A percentile compares a stretch with the other conserved stretches of the same genome.
Conservation (phyloP, 2,797 vertebrate species). For the Danio aesculapii region DNA sequence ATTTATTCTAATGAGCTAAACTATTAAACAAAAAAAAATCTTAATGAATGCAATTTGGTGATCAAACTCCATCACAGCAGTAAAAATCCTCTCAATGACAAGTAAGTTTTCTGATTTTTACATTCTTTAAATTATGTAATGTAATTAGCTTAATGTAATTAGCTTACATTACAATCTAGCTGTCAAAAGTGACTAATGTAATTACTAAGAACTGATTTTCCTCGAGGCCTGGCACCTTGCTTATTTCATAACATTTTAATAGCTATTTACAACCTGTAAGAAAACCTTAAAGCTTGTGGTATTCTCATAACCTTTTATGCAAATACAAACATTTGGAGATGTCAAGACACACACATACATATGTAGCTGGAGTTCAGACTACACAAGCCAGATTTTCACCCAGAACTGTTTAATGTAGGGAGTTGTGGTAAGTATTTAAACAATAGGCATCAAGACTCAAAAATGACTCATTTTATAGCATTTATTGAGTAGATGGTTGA, state of each 20-base stretch:
- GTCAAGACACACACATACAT: neutral
- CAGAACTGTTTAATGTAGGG: too few species aligned
- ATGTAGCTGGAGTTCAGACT: too few species aligned
- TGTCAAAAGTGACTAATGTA: neutral
- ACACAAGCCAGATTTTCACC: too few species aligned
- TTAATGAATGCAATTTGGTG: neutral
- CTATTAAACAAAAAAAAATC: too few species aligned
- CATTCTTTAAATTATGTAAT: neutral
- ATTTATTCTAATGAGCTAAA: neutral
- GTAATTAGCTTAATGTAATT: neutral
- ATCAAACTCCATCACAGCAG: neutral
- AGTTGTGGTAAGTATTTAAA: too few species aligned
- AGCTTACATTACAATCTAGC: neutral
- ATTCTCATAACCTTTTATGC: neutral
- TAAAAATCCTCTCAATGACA: conserved; percentile 13
- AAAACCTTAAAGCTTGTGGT: neutral
- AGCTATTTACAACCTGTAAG: neutral
- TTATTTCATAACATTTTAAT: neutral
- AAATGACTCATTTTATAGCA: too few species aligned
- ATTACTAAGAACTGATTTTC: neutral
- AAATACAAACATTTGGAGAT: neutral
- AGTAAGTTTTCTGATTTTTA: neutral
- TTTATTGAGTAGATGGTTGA: too few species aligned
- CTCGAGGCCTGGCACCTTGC: neutral
- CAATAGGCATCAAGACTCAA: too few species aligned